Percentiles rank a stretch among this genome's conserved stretches.
These are phyloP conservation scores for Crocidura indochinensis DNA, from an alignment of 2,797 vertebrate species.

Conservation along the genomic window DNA sequence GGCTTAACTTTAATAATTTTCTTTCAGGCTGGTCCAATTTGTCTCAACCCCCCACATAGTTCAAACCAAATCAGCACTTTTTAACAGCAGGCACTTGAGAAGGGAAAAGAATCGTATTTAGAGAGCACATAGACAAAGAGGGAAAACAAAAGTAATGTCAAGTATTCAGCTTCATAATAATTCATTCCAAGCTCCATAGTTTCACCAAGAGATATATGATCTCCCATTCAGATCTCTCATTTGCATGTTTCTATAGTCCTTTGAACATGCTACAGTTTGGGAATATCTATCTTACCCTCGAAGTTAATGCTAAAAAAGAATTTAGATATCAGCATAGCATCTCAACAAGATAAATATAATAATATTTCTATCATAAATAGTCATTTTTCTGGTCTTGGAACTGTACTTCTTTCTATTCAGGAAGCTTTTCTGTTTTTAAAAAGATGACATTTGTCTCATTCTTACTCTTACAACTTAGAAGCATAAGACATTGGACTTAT, in stretches of 20 bases:
- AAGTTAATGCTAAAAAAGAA: constrained; percentile 11
- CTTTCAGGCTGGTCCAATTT: constrained; percentile 63
- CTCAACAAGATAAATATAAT: background rate
- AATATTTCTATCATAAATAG: background rate
- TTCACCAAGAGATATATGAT: background rate
- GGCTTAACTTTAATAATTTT: constrained; percentile 69
- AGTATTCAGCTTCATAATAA: background rate
- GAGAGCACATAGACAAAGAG: constrained; percentile 33
- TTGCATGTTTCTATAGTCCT: background rate
- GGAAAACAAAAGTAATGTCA: constrained; percentile 33
- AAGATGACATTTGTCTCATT: background rate
- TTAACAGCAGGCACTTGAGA: constrained; percentile 60
- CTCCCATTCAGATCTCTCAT: background rate
- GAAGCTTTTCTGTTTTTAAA: background rate
- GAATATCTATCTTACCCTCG: background rate
- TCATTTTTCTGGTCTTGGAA: too few relatives aligned
- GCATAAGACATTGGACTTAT: constrained; percentile 13
- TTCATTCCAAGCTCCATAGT: background rate
- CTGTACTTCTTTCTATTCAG: background rate
- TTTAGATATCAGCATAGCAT: background rate
- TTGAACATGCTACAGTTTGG: background rate
- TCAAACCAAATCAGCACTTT: constrained; percentile 64
- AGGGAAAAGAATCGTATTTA: constrained; percentile 65
- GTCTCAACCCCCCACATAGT: constrained; percentile 36
- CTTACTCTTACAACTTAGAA: constrained; percentile 36